Evolutionary conservation across 2,888 invertebrate genomes (phyloP), one percentile per base, ranked within the genome.

Genomic region (Brenthis ino): DNA sequence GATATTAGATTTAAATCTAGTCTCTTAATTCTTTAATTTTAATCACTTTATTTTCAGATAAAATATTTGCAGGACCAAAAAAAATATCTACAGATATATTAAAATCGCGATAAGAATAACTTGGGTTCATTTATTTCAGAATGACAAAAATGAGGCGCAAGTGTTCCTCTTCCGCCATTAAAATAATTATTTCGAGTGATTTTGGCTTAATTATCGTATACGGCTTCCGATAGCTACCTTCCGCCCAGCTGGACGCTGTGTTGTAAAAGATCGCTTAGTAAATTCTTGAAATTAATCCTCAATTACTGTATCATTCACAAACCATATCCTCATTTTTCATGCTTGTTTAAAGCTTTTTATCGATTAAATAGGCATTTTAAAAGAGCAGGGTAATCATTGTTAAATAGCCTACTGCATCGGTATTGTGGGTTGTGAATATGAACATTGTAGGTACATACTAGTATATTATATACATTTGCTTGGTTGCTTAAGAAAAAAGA

Each of bases 101-200:
- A 28, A 50, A 11, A 50, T 33, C 50, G 53, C 37, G 37, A 51
- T 63, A 37, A 37, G 16, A 37, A 14, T 63, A 53, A 11, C 37
- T 51, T 51, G 51, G 14, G 20, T n/a, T 33, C 8, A 58, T 65
- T 50, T 63, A 72, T 68, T 69, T 68, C 64, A 47, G 56, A 53
- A 69, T 65, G 65, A 71, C 66, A 72, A 72, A 76, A 76, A 77
- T 74, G 75, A 71, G 68, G 65, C 71, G 77, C 78, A 79, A 82
- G 83, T 79, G 83, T 88, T 91, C 92, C 89, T 90, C 86, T 90
- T 91, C 92, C 91, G 87, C 86, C 85, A 91, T 91, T 91, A 92
- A 84, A 86, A 85, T 87, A 91, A 92, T 91, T 87, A 89, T 85
- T 83, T 81, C 78, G 67, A 85, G 81, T 83, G 89, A 89, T 90